A percentile compares a stretch with the other conserved stretches of the same genome.
These are phyloP conservation scores for Aurelia aurita DNA, from an alignment of 30 jellyfish, hydroid and myxozoan species.

Conservation along the genomic window DNA sequence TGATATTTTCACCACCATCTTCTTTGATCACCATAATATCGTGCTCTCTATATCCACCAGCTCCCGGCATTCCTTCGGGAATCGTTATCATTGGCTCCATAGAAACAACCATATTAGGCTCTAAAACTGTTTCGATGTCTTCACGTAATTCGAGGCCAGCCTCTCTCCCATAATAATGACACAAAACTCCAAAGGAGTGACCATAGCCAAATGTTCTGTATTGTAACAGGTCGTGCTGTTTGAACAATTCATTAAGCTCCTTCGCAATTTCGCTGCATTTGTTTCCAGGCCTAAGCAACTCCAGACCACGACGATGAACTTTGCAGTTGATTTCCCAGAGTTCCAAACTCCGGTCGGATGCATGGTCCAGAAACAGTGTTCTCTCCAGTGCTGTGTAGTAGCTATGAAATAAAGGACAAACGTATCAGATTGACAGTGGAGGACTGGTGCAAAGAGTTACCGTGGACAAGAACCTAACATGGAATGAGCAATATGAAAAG, in stretches of 20 bases:
- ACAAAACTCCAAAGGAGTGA: slow-evolving; percentile 85
- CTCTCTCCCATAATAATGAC: slow-evolving; percentile 95
- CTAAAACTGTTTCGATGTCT: slow-evolving; percentile 88
- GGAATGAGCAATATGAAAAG: too few species aligned
- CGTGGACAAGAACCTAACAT: too few species aligned
- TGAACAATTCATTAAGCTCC: slow-evolving; percentile 88
- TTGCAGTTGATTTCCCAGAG: slow-evolving; percentile 90
- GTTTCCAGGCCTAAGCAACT: slow-evolving; percentile 81
- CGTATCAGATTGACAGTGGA: too few species aligned
- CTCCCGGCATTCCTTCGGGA: slow-evolving; percentile 97
- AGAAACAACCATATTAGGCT: slow-evolving; percentile 92
- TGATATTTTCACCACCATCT: slow-evolving; percentile 91
- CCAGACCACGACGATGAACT: slow-evolving; percentile 86
- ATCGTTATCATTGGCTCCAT: slow-evolving; percentile 97
- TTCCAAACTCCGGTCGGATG: slow-evolving; percentile 59
- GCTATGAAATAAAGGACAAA: slow-evolving; percentile 16
- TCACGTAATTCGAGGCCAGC: slow-evolving; percentile 96
- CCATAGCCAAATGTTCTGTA: slow-evolving; percentile 94
- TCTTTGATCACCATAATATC: slow-evolving; percentile 85
- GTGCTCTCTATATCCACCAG: slow-evolving; percentile 96
- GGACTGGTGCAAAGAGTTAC: too few species aligned
- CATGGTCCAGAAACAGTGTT: slow-evolving; percentile 82
- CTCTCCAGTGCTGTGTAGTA: slow-evolving; percentile 94
- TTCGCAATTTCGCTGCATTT: slow-evolving; percentile 85
- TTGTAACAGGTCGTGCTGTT: slow-evolving; percentile 72